Base-by-base conservation (phyloP, 2,113 vertebrate genomes). In the Salvelinus namaycush region DNA sequence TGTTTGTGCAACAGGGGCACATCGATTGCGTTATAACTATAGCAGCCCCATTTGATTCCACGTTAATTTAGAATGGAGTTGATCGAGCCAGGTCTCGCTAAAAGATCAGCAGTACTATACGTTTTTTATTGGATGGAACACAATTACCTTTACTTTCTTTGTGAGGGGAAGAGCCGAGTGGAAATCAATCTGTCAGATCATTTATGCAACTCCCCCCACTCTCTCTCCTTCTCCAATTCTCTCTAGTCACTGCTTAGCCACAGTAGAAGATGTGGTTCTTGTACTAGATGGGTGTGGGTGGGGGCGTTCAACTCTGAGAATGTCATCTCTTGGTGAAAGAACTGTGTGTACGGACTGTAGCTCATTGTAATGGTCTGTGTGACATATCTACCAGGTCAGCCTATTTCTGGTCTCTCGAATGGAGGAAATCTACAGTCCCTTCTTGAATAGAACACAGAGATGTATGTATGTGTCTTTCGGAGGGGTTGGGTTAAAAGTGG, bases 121-220 rank as follows among this genome's bases (percentile, higher is more conserved):
- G 49, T 39, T 69, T 75, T 51, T 68, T 70, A 83, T 73, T 57
- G 70, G 39, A 67, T 73, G 68, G 66, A 68, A 65, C 3, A 49
- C 66, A 62, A 29, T 79, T 70, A 68, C 48, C 39, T 29, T 27
- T 24, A 87, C 39, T 44, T 44, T 44, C 39, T 44, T 44, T 12
- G 9, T 9, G 39, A 44, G 9, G 39, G 39, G 9, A 44, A 44
- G 27, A 6, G 9, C 29, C 67, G 20, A 39, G 54, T 34, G 75
- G 82, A 80, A 80, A 77, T 80, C 59, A 76, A 81, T 85, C 69
- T 69, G 75, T 86, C 77, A 73, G 68, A 78, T 90, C 83, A 89
- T 86, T 76, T 86, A 88, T 90, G 79, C 87, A 79, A 78, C 76
- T 83, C 59, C n/a, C 71, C 73, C 67, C 74, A 76, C 73, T 72